Conservation (phyloP, 2,888 invertebrate species). For the Callinectes sapidus region DNA sequence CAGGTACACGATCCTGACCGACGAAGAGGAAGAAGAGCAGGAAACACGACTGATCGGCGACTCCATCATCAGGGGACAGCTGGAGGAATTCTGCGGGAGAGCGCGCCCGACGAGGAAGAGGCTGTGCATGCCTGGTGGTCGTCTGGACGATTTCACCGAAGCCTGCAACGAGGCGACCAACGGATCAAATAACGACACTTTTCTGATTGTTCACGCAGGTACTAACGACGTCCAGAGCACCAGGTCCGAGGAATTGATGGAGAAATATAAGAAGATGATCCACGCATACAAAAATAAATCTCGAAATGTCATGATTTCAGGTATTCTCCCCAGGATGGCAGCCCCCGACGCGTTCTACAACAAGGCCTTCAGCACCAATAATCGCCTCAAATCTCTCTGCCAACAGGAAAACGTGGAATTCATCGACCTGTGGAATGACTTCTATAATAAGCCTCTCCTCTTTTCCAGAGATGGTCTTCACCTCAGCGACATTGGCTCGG, state of each 20-base stretch:
- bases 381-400: slow-evolving; percentile 7
- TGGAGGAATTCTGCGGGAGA: not conserved
- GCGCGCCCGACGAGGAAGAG: not conserved
- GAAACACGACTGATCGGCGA: not conserved
- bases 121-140: not conserved
- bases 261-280: not conserved
- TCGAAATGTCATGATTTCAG: too few relatives aligned
- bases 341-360: slow-evolving; percentile 1
- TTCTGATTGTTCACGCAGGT: not conserved
- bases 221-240: not conserved
- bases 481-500: not conserved
- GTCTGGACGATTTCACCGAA: not conserved
- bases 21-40: not conserved
- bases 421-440: slow-evolving; percentile 4
- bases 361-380: slow-evolving; percentile 34
- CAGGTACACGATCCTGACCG: not conserved
- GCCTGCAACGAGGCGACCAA: not conserved
- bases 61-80: not conserved
- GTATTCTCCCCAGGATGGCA: not conserved
- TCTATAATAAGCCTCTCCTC: slow-evolving; percentile 26
- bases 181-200: not conserved
- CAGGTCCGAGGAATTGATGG: not conserved
- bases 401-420: too few relatives aligned
- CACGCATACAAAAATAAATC: not conserved
- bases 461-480: slow-evolving; percentile 10